Evolutionary conservation across 2,797 vertebrate species (phyloP).

Genomic region (Phoebastria nigripes): DNA sequence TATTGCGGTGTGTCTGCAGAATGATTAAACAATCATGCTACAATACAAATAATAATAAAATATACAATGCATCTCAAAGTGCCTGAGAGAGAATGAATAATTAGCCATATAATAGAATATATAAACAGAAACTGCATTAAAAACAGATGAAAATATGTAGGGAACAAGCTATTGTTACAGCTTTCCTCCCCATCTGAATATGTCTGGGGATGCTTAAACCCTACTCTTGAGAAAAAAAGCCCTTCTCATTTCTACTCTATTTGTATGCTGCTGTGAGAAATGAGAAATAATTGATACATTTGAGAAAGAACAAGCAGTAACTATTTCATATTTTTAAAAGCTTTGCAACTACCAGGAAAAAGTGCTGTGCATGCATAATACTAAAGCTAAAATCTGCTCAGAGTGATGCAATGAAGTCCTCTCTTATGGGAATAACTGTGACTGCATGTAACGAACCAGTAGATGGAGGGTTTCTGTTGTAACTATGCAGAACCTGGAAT

Average conservation of each 20-base stretch:
- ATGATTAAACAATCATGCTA: neutral
- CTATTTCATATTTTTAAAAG: conserved; percentile 60
- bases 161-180: neutral
- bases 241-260: conserved; percentile 13
- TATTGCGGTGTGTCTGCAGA: neutral
- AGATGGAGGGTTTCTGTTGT: neutral
- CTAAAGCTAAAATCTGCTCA: neutral
- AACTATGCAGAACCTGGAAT: neutral
- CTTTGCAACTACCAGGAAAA: conserved; percentile 52
- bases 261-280: conserved; percentile 43
- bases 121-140: neutral
- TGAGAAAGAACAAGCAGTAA: conserved; percentile 22
- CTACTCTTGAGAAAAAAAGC: neutral
- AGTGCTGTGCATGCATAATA: conserved; percentile 34
- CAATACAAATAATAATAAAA: neutral
- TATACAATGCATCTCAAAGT: neutral
- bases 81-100: neutral
- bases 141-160: neutral
- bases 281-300: conserved; percentile 64
- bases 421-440: neutral
- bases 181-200: neutral
- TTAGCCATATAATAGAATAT: neutral
- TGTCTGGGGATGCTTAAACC: conserved; percentile 21
- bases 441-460: accelerated
- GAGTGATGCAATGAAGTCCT: neutral